Evolutionary conservation across 2,113 vertebrate species (phyloP), one percentile per base, ranked within the genome.

Genomic region (Gila orcuttii): DNA sequence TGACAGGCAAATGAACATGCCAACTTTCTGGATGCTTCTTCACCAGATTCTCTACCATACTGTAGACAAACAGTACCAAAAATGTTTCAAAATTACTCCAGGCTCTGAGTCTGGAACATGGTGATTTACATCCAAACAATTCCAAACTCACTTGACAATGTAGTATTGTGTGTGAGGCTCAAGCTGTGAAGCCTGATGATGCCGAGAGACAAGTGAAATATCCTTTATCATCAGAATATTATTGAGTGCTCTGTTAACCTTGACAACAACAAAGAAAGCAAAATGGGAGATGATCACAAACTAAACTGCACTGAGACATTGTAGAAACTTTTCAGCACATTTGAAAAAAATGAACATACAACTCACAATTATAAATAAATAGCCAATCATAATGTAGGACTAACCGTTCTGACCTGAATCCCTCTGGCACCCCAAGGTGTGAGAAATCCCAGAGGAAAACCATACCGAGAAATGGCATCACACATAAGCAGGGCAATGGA

Each of bases 201-300:
- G 93, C 28, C 91, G 19, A 47, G 92, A 83, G 5, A 94, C 83
- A 0, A 94, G 90, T 2, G 90, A 62, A 0, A 90, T 28, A 1
- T 64, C 13, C 12, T 62, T 33, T 28, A 90, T 76, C 71, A 88
- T 90, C 78, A 94, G 86, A 82, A 90, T 86, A 13, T 90, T 89
- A 80, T 91, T 89, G 39, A 94, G 89, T 8, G 92, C 90, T 64
- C 79, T 66, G 89, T 94, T 94, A 86, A 94, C 93, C 94, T 94
- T 36, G 31, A 71, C 45, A 68, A 28, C 28, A 28, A 28, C 28
- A 33, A 28, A 71, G 6, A 8, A 33, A 68, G 42, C 42, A 82
- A 68, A 82, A 68, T 2, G 25, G 33, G 7, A 42, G 21, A 83
- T 25, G 1, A 8, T 83, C 0, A 47, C 0, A 10, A 15, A 80